phyloP scores from a whole-genome alignment of 2,797 vertebrate genomes.

The Odontamblyopus lacepedii region DNA sequence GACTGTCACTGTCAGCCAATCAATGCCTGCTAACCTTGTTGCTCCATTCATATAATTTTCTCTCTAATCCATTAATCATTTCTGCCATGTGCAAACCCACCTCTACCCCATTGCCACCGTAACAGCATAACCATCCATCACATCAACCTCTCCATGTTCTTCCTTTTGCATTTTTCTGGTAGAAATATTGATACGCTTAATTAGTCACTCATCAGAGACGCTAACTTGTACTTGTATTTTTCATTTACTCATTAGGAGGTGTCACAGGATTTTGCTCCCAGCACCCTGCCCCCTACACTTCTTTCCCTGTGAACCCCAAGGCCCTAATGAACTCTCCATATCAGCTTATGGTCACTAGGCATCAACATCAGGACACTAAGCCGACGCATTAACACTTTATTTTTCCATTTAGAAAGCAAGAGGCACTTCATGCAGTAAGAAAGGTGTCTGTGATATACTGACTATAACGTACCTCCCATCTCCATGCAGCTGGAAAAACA shows the following conservation, averaged over 20 bases:
- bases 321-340: conserved; percentile 53
- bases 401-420: conserved; percentile 3
- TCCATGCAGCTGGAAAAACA: conserved; percentile 10
- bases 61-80: too few species aligned
- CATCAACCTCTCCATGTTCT: too few species aligned
- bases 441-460: neutral
- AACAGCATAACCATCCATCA: too few species aligned
- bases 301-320: conserved; percentile 50
- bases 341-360: conserved; percentile 43
- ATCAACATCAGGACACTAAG: conserved; percentile 28
- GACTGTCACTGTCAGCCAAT: too few species aligned
- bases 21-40: too few species aligned
- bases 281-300: conserved; percentile 33
- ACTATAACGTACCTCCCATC: neutral
- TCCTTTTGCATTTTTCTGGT: too few species aligned
- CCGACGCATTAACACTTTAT: conserved; percentile 1
- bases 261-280: neutral
- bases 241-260: neutral
- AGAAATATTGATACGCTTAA: too few species aligned
- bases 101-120: too few species aligned
- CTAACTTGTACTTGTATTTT: neutral
- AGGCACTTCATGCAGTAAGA: neutral
- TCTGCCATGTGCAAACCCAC: too few species aligned
- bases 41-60: too few species aligned
- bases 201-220: too few species aligned